phyloP scores from a whole-genome alignment of 2,797 vertebrate genomes.

The Acanthornis magna region DNA sequence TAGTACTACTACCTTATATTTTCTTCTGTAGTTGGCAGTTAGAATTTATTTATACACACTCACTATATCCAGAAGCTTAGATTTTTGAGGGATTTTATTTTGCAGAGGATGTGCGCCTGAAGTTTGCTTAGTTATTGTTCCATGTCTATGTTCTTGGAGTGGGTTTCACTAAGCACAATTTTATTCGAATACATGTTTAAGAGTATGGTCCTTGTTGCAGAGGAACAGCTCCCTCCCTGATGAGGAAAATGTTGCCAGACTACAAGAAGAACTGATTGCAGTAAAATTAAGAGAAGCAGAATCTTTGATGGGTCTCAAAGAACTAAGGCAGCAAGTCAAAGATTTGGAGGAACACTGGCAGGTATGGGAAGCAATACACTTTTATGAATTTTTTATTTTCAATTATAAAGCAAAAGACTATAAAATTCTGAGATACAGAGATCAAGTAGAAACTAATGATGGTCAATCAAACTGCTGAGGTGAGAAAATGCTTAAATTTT shows the following conservation, averaged over 20 bases:
- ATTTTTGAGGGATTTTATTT: neutral
- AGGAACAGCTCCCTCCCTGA: slow-evolving; percentile 92
- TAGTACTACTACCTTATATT: neutral
- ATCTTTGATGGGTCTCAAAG: slow-evolving; percentile 90
- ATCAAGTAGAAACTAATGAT: neutral
- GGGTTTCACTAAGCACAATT: neutral
- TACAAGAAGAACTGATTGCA: slow-evolving; percentile 95
- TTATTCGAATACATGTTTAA: neutral
- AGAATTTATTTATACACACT: neutral
- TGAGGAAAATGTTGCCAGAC: slow-evolving; percentile 91
- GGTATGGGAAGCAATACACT: slow-evolving; percentile 71
- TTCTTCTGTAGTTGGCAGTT: neutral
- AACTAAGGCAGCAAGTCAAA: slow-evolving; percentile 90
- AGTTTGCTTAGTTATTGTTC: neutral
- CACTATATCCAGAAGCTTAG: neutral
- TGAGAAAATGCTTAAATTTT: neutral
- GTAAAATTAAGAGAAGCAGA: slow-evolving; percentile 95
- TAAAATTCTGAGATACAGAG: neutral
- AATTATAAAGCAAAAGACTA: neutral
- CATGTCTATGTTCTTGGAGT: neutral
- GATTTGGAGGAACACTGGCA: slow-evolving; percentile 98
- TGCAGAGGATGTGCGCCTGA: neutral
- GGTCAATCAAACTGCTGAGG: neutral
- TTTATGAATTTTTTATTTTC: neutral
- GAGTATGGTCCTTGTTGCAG: slow-evolving; percentile 72